phyloP scores from a whole-genome alignment of 2,888 invertebrate species.

The Eupithecia subumbrata region DNA sequence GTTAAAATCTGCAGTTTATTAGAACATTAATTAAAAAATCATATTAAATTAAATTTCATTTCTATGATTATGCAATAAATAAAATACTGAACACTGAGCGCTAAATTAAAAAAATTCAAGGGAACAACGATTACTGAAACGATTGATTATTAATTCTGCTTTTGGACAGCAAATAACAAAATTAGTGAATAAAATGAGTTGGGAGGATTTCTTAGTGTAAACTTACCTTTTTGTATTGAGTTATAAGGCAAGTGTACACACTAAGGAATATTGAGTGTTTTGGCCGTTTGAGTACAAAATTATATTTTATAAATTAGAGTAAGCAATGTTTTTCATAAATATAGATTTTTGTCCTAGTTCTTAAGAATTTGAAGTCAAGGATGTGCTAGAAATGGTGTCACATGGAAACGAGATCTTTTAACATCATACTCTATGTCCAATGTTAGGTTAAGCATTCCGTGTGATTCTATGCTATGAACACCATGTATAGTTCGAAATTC shows the following conservation, averaged over 20 bases:
- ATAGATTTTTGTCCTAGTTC: slow-evolving; percentile 46
- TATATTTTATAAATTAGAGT: slow-evolving; percentile 56
- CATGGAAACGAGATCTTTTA: slow-evolving; percentile 7
- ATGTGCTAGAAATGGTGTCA: slow-evolving; percentile 18
- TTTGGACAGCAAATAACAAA: slow-evolving; percentile 29
- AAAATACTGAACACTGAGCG: too few relatives aligned
- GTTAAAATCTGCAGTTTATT: too few relatives aligned
- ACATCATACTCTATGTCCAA: background rate
- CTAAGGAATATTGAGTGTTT: slow-evolving; percentile 46
- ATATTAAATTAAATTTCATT: too few relatives aligned
- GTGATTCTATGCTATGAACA: slow-evolving; percentile 6
- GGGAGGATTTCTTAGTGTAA: slow-evolving; percentile 22
- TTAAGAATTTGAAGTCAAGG: slow-evolving; percentile 43
- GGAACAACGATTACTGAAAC: slow-evolving; percentile 10
- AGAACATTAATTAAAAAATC: too few relatives aligned
- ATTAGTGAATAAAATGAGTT: slow-evolving; percentile 32
- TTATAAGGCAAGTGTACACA: background rate
- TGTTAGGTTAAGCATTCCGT: background rate
- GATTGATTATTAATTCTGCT: background rate
- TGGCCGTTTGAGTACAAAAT: slow-evolving; percentile 80
- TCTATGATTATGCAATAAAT: too few relatives aligned
- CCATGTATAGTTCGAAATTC: slow-evolving; percentile 10
- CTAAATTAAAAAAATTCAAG: background rate
- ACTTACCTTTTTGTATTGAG: slow-evolving; percentile 25
- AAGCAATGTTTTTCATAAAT: slow-evolving; percentile 51